Evolutionary conservation across 1,140 invertebrate species (phyloP).

Genomic region (Drosophila sproati): DNA sequence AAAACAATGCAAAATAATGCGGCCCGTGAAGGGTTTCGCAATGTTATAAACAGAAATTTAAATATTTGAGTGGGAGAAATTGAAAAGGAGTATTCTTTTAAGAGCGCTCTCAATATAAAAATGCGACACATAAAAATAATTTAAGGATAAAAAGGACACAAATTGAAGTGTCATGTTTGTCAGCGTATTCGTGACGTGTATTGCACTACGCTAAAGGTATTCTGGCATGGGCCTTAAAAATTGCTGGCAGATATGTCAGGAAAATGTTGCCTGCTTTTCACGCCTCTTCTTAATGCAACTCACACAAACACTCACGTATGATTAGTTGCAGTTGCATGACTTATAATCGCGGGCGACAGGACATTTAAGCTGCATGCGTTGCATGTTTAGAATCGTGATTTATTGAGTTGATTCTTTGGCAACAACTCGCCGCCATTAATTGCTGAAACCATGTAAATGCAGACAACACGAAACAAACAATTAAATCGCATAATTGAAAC

Average conservation of each 20-base stretch:
- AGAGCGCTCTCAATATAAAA: too few species aligned
- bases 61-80: too few species aligned
- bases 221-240: neutral
- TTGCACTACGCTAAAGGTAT: neutral
- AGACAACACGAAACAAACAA: slow-evolving; percentile 18
- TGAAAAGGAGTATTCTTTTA: too few species aligned
- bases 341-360: slow-evolving; percentile 50
- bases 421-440: slow-evolving; percentile 40
- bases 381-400: slow-evolving; percentile 53
- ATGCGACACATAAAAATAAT: too few species aligned
- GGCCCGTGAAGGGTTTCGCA: too few species aligned
- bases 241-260: slow-evolving; percentile 26
- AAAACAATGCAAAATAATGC: too few species aligned
- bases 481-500: slow-evolving; percentile 54
- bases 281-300: neutral
- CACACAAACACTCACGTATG: slow-evolving; percentile 14
- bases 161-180: neutral
- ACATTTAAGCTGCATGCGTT: slow-evolving; percentile 27
- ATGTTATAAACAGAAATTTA: too few species aligned
- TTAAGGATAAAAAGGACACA: too few species aligned
- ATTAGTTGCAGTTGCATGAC: slow-evolving; percentile 22
- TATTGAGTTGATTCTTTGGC: slow-evolving; percentile 48
- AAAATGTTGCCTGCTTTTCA: slow-evolving; percentile 10
- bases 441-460: slow-evolving; percentile 27
- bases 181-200: neutral